phyloP scores from a whole-genome alignment of 2,797 vertebrate species.

The Spondyliosoma cantharus region DNA sequence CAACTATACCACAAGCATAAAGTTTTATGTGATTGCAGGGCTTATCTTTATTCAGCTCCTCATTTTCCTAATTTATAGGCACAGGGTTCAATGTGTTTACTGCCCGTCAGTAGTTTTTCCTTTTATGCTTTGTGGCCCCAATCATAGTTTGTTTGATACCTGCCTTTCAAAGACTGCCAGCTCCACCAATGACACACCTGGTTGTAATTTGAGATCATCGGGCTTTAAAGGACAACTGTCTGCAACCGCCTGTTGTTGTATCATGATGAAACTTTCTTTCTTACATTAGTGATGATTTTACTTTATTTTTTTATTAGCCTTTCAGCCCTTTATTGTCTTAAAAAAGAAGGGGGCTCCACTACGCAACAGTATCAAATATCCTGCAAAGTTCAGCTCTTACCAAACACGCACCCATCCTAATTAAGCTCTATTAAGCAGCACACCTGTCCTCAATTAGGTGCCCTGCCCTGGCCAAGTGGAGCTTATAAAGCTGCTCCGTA shows the following conservation, averaged over 20 bases:
- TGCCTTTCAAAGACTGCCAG: not conserved
- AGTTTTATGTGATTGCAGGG: not conserved
- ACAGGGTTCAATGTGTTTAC: not conserved
- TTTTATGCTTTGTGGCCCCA: not conserved
- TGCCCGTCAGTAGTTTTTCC: not conserved
- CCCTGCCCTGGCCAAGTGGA: not conserved
- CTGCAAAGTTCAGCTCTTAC: not conserved
- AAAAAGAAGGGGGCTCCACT: too few species aligned
- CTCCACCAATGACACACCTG: constrained; percentile 41
- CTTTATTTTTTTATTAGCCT: not conserved
- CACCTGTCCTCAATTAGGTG: constrained; percentile 65
- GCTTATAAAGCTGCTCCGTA: constrained; percentile 49
- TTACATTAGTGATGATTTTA: not conserved
- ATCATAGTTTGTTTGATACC: not conserved
- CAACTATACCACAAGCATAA: not conserved
- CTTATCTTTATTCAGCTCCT: not conserved
- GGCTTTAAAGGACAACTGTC: constrained; percentile 8
- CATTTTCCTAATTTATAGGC: not conserved
- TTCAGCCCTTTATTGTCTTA: not conserved
- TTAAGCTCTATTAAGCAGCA: constrained; percentile 49
- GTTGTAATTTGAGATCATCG: constrained; percentile 48
- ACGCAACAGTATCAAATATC: not conserved
- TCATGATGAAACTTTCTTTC: too few species aligned
- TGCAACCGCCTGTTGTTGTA: not conserved
- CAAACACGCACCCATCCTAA: constrained; percentile 20